These are phyloP conservation scores for Lepus europaeus DNA, from an alignment of 2,113 vertebrate species.

Conservation along the genomic window DNA sequence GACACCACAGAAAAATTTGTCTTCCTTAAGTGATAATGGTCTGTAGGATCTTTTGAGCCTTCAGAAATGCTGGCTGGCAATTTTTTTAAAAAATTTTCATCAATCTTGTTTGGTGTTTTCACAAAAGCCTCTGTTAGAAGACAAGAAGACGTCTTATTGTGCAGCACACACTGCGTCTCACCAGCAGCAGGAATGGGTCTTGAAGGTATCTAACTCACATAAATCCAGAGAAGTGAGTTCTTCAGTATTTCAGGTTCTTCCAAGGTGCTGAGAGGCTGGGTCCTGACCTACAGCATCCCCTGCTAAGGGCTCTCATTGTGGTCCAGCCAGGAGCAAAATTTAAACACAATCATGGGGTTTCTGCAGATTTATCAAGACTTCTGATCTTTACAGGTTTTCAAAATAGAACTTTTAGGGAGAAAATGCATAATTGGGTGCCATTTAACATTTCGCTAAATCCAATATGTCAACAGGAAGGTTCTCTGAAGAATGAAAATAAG, in stretches of 20 bases:
- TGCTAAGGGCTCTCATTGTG: slow-evolving; percentile 23
- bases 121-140: slow-evolving; percentile 68
- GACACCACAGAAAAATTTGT: slow-evolving; percentile 76
- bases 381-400: slow-evolving; percentile 56
- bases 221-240: slow-evolving; percentile 58
- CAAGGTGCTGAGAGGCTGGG: background rate
- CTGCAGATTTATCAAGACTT: slow-evolving; percentile 33
- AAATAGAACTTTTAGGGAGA: slow-evolving; percentile 50
- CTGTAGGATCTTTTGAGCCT: slow-evolving; percentile 83
- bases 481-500: slow-evolving; percentile 45
- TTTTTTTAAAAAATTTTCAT: slow-evolving; percentile 77
- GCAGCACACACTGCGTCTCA: slow-evolving; percentile 54
- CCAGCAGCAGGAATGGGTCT: background rate
- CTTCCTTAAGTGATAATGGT: slow-evolving; percentile 85
- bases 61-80: slow-evolving; percentile 84
- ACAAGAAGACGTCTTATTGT: slow-evolving; percentile 20
- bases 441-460: slow-evolving; percentile 49
- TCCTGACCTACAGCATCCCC: slow-evolving; percentile 46
- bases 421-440: background rate
- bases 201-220: slow-evolving; percentile 74
- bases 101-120: slow-evolving; percentile 83
- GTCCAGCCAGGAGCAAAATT: slow-evolving; percentile 4
- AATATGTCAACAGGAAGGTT: background rate
- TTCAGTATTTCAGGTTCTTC: slow-evolving; percentile 66
- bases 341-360: background rate